Percentiles rank a stretch among this genome's conserved stretches.
Evolutionary conservation across 2,888 invertebrate species (phyloP).

Genomic region (Diaphora mendica): DNA sequence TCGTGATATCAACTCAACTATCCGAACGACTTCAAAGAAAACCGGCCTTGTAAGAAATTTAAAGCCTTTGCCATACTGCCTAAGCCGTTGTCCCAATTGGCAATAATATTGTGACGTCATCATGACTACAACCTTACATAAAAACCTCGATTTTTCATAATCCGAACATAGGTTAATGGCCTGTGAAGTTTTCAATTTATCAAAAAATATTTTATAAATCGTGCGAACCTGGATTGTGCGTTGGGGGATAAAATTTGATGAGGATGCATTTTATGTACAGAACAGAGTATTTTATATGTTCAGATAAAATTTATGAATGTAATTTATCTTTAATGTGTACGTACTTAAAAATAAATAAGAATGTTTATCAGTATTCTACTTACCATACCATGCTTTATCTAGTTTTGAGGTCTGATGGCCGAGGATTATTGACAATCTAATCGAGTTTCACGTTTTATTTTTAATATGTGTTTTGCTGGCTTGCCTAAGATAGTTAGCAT

Average conservation of each 20-base stretch:
- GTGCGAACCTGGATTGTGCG: slow-evolving; percentile 1
- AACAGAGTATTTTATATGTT: neutral
- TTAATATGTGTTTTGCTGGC: no score
- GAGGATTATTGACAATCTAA: no score
- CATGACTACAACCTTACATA: slow-evolving; percentile 16
- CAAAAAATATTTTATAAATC: slow-evolving; percentile 14
- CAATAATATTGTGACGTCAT: slow-evolving; percentile 21
- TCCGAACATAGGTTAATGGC: slow-evolving; percentile 16
- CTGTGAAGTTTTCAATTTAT: slow-evolving; percentile 21
- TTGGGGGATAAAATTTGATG: slow-evolving; percentile 7
- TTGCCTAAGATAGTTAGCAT: no score
- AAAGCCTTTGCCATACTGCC: slow-evolving; percentile 43
- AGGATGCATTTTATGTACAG: slow-evolving; percentile 10
- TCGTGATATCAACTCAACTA: no score
- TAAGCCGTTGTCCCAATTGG: slow-evolving; percentile 36
- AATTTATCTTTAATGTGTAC: no score
- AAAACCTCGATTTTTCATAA: slow-evolving; percentile 16
- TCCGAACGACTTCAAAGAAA: neutral
- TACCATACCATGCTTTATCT: no score
- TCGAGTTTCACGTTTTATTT: no score
- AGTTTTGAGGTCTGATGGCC: no score
- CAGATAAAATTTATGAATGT: neutral
- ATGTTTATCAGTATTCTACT: no score
- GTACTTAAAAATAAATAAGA: no score
- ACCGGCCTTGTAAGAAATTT: neutral